Base-by-base conservation (phyloP, 1,140 invertebrate genomes). In the Trialeurodes vaporariorum region DNA sequence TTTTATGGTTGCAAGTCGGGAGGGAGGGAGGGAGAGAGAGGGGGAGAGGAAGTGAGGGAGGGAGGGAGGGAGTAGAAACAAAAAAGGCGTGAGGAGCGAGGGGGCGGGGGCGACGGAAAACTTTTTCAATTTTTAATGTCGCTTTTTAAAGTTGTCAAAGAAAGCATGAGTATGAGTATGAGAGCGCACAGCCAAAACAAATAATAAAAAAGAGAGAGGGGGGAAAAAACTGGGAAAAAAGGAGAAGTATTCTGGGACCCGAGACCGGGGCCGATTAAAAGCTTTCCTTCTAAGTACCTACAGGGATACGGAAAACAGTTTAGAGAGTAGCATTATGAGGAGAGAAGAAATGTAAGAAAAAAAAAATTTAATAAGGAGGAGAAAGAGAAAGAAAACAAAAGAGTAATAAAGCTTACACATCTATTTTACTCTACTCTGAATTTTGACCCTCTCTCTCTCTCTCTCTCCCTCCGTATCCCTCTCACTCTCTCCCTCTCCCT, bases 41-140 rank as follows among this genome's bases (percentile, higher is more conserved):
- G 34, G 34, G 34, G 34, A 5, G 34, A n/a, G n/a, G 34, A 17
- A 17, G n/a, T n/a, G n/a, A n/a, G n/a, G n/a, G n/a, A n/a, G n/a
- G n/a, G n/a, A n/a, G n/a, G n/a, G n/a, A n/a, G n/a, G n/a, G n/a
- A n/a, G n/a, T n/a, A n/a, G n/a, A n/a, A n/a, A n/a, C n/a, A n/a
- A n/a, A n/a, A n/a, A n/a, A n/a, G n/a, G n/a, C n/a, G n/a, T n/a
- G n/a, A n/a, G n/a, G n/a, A n/a, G n/a, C n/a, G n/a, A 5, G 34
- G 34, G 34, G 34, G 34, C 5, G 34, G 34, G 34, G 34, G 34
- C 34, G 34, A n/a, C n/a, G 34, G 34, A 17, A 49, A 49, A 49
- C 34, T 49, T 49, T 49, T 49, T 49, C 34, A 49, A 49, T 49
- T 49, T 49, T 49, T 49, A 49, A 49, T 49, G 34, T 49, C 34